Evolutionary conservation across 1,140 invertebrate species (phyloP), one percentile per base, ranked within the genome.

Genomic region (Heliconius congener): DNA sequence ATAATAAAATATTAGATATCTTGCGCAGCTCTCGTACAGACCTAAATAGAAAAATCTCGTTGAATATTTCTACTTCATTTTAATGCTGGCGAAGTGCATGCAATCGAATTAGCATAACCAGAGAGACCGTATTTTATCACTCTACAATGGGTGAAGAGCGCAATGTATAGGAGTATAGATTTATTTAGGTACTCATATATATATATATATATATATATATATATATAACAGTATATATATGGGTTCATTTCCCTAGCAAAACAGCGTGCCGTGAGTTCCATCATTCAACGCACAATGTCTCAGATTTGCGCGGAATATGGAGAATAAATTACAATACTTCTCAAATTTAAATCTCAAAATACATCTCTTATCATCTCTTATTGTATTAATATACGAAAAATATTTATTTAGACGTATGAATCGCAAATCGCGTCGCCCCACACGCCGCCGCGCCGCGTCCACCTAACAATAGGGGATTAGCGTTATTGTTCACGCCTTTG

Each of bases 61-160:
- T 72, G 37, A 37, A 72, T 72, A 72, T 72, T 72, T 42, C 71
- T 16, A 72, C 34, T 72, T 72, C 34, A 72, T 72, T 39, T 72
- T 72, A 72, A 72, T 72, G 18, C 34, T 9, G 37, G 71, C 19
- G 30, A 37, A 72, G 71, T 72, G 71, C 71, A 72, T 72, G 34
- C 37, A 2, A 72, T 72, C 37, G 37, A 72, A 72, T 72, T 72
- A 72, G 34, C 71, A 72, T 72, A 72, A 72, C 34, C 71, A 72
- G 37, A 5, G 71, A 72, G 71, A 72, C 8, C 34, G 19, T 72
- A 72, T 72, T 39, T 42, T 39, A 72, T 19, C 37, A 72, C 71
- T 72, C 37, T 42, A 72, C 71, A 42, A 66, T 30, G 27, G 23
- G 3, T 27, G 57, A 27, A 66, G n/a, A 66, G 55, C 19, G 52